A percentile compares a stretch with the other conserved stretches of the same genome.
These are phyloP conservation scores for Xanthia icteritia DNA, from an alignment of 2,888 invertebrate genomes.

Conservation along the genomic window DNA sequence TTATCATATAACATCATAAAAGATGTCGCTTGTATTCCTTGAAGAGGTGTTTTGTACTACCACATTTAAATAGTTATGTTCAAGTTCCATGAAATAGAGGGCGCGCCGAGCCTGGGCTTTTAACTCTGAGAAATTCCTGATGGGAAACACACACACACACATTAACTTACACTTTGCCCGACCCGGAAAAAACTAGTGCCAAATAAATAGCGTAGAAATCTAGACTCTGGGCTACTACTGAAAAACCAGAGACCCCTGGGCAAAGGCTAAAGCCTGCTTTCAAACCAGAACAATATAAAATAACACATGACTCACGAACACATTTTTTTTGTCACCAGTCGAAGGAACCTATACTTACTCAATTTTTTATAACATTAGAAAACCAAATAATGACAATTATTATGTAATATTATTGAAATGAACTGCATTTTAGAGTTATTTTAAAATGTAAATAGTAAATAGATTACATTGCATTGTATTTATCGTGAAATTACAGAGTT, in stretches of 20 bases:
- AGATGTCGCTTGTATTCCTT: neutral
- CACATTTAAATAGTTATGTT: too few relatives aligned
- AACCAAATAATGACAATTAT: too few relatives aligned
- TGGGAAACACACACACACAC: neutral
- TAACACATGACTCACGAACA: neutral
- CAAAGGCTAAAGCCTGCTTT: neutral
- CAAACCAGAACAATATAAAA: neutral
- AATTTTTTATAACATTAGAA: too few relatives aligned
- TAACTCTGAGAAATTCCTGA: neutral
- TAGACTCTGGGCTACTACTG: neutral
- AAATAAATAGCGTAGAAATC: neutral
- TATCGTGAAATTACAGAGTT: too few relatives aligned
- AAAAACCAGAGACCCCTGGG: neutral
- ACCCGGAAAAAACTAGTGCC: neutral
- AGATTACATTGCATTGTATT: too few relatives aligned
- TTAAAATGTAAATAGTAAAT: too few relatives aligned
- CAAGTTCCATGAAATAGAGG: neutral
- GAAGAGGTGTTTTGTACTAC: too few relatives aligned
- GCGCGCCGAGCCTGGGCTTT: neutral
- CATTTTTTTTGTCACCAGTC: neutral
- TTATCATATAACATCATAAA: neutral
- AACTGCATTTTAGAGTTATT: too few relatives aligned
- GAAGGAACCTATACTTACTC: too few relatives aligned
- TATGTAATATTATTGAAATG: too few relatives aligned
- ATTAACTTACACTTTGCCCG: neutral